Conservation (phyloP, 2,797 vertebrate species). For the Gadopsis bispinosus region DNA sequence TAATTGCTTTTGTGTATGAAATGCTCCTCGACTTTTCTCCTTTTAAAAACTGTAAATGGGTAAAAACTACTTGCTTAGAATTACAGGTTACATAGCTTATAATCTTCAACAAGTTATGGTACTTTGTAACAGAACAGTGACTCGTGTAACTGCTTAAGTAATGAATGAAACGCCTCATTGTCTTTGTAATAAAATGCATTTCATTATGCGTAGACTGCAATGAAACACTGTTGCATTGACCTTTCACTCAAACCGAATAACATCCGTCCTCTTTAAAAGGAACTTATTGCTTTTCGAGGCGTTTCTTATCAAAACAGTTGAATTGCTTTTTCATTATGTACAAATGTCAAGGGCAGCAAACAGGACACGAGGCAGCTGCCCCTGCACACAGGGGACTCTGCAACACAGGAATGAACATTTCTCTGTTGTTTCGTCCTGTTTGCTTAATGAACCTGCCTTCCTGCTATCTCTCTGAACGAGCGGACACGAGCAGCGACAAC, state of each 20-base stretch:
- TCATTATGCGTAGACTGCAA: constrained; percentile 1
- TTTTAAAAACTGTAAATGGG: not conserved
- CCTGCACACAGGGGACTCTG: constrained; percentile 28
- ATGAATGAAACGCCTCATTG: not conserved
- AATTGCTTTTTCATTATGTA: constrained; percentile 60
- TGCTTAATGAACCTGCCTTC: constrained; percentile 69
- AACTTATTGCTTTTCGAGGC: constrained; percentile 17
- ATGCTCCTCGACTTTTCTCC: not conserved
- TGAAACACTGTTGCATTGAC: constrained; percentile 2
- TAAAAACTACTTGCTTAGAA: not conserved
- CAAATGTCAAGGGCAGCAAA: constrained; percentile 56
- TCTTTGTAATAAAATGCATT: not conserved
- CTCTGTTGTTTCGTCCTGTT: constrained; percentile 57
- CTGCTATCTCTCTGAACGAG: constrained; percentile 59
- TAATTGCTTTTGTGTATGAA: constrained; percentile 14
- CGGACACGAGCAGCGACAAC: constrained; percentile 40
- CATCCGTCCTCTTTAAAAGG: constrained; percentile 22
- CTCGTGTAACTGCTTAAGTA: not conserved
- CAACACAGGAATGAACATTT: constrained; percentile 61
- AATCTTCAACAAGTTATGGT: too few relatives aligned
- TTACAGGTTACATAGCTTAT: too few relatives aligned
- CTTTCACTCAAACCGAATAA: constrained; percentile 23
- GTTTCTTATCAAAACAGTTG: constrained; percentile 52
- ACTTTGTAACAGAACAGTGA: too few relatives aligned
- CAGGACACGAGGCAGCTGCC: constrained; percentile 49